Evolutionary conservation across 2,888 invertebrate genomes (phyloP).

Genomic region (Machimus atricapillus): DNA sequence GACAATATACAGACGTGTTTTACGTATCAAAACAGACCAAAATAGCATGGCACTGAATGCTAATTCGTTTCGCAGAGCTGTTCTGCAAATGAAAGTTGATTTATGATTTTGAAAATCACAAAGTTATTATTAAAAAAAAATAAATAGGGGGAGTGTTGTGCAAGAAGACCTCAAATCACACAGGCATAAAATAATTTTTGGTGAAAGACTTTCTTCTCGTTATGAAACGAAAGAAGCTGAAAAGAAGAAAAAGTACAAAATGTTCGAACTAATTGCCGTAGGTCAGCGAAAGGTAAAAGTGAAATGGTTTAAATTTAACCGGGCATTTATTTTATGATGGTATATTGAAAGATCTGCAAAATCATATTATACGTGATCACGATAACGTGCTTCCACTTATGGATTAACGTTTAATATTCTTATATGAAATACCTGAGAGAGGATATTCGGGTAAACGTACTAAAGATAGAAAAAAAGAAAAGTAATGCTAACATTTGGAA

Average conservation of each 20-base stretch:
- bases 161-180: not conserved
- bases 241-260: not conserved
- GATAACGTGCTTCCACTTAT: not conserved
- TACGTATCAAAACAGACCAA: not conserved
- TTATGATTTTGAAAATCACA: not conserved
- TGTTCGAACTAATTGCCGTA: not conserved
- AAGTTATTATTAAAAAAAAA: not conserved
- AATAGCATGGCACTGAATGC: not conserved
- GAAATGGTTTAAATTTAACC: not conserved
- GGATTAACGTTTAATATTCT: not conserved
- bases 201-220: not conserved
- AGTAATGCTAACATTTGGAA: too few species aligned
- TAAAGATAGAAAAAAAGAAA: too few species aligned
- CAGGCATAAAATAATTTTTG: not conserved
- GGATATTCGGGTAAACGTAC: too few species aligned
- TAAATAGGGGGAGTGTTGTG: not conserved
- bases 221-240: not conserved
- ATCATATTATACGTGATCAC: not conserved
- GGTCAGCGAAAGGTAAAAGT: conserved; percentile 29
- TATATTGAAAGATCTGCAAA: not conserved
- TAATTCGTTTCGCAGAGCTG: not conserved
- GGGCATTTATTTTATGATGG: not conserved
- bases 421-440: too few species aligned
- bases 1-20: not conserved
- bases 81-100: not conserved